These are phyloP conservation scores for Paramormyrops kingsleyae DNA, from an alignment of 2,113 vertebrate species.

Conservation along the genomic window DNA sequence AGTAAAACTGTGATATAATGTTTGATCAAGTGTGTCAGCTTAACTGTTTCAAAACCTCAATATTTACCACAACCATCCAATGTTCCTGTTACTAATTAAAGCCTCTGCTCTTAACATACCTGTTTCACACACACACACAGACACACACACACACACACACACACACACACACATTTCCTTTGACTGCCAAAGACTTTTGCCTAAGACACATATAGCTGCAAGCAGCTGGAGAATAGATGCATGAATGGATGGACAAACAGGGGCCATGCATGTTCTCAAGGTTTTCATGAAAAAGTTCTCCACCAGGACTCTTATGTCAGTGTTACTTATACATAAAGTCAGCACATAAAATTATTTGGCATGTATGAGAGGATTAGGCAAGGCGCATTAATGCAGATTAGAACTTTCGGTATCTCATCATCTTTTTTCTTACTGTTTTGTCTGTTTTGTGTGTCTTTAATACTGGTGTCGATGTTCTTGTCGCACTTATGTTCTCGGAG, in stretches of 20 bases:
- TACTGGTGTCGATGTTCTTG: constrained; percentile 40
- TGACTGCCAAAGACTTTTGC: neutral
- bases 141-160: neutral
- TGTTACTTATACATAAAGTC: neutral
- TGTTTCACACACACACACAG: neutral
- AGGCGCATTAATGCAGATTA: constrained; percentile 34
- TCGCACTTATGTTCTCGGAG: constrained; percentile 68
- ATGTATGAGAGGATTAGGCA: constrained; percentile 42
- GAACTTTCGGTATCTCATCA: constrained; percentile 34
- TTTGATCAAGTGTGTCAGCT: neutral
- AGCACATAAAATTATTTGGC: constrained; percentile 19
- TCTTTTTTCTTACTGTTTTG: constrained; percentile 33
- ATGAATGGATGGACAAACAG: neutral
- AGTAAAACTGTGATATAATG: neutral
- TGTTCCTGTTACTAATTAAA: neutral
- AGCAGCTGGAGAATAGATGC: neutral
- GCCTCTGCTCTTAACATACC: neutral
- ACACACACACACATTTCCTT: neutral
- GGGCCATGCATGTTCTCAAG: neutral
- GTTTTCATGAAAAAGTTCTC: neutral
- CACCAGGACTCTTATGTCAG: neutral
- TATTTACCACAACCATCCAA: neutral
- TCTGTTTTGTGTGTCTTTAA: constrained; percentile 39
- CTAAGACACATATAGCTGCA: neutral
- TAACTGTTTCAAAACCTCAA: neutral